Conservation (phyloP, 2,888 invertebrate genomes). For the Alcis repandata region DNA sequence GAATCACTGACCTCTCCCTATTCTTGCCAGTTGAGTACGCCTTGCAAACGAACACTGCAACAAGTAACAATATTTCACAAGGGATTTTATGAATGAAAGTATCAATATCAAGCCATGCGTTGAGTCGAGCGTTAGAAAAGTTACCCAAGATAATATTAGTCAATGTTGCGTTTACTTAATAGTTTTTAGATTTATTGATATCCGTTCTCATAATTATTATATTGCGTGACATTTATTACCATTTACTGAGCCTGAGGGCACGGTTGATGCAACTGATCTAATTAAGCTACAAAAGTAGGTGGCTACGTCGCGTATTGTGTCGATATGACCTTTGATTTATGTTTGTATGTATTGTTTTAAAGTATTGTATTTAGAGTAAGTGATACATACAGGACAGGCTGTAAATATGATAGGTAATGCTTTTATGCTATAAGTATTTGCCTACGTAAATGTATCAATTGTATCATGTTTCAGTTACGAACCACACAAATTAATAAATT, state of each 20-base stretch:
- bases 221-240: slow-evolving; percentile 2
- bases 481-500: too few species aligned
- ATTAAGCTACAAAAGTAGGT: background rate
- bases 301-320: background rate
- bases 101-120: background rate
- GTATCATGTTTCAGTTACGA: too few species aligned
- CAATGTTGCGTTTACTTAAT: background rate
- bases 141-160: slow-evolving; percentile 1
- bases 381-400: too few species aligned
- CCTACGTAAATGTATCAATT: too few species aligned
- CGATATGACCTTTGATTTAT: background rate
- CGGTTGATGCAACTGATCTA: background rate
- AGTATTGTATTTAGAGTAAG: too few species aligned
- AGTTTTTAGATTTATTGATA: slow-evolving; percentile 8
- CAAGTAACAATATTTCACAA: slow-evolving; percentile 2
- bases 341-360: too few species aligned
- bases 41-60: slow-evolving; percentile 14
- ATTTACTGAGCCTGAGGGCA: background rate
- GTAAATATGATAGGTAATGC: too few species aligned
- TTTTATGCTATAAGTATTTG: too few species aligned
- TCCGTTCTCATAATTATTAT: slow-evolving; percentile 16
- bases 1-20: background rate
- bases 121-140: background rate
- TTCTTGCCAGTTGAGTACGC: background rate
- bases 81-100: slow-evolving; percentile 3